phyloP scores from a whole-genome alignment of 2,797 vertebrate species.

The Sebastes baramenuke region DNA sequence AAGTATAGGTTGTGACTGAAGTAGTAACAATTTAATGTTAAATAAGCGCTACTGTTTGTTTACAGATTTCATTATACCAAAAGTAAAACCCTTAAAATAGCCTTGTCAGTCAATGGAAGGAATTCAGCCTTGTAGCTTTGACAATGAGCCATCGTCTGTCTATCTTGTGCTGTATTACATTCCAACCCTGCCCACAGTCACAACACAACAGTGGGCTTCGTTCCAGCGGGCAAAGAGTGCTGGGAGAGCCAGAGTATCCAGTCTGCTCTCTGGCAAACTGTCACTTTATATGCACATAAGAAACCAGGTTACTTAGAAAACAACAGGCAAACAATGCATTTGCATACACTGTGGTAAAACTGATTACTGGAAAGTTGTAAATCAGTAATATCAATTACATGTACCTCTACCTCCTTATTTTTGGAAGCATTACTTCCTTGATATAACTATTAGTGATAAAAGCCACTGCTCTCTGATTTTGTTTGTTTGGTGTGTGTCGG shows the following conservation, averaged over 20 bases:
- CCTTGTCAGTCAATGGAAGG: conserved; percentile 27
- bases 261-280: neutral
- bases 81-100: conserved; percentile 13
- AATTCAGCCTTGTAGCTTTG: conserved; percentile 40
- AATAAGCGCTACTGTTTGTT: neutral
- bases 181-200: conserved; percentile 59
- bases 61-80: neutral
- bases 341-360: neutral
- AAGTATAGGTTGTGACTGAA: neutral
- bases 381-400: neutral
- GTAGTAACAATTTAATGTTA: neutral
- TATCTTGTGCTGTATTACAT: conserved; percentile 41
- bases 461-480: neutral
- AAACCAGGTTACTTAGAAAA: neutral
- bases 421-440: neutral
- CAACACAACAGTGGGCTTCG: conserved; percentile 33
- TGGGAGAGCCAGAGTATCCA: neutral
- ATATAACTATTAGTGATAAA: neutral
- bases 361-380: neutral
- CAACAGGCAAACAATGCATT: too few species aligned
- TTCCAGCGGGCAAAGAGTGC: conserved; percentile 10
- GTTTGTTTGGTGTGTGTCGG: too few species aligned
- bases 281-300: neutral
- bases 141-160: conserved; percentile 40
- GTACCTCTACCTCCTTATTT: neutral